Conservation (phyloP, 2,797 vertebrate species). For the Hapalemur alaotrensis region DNA sequence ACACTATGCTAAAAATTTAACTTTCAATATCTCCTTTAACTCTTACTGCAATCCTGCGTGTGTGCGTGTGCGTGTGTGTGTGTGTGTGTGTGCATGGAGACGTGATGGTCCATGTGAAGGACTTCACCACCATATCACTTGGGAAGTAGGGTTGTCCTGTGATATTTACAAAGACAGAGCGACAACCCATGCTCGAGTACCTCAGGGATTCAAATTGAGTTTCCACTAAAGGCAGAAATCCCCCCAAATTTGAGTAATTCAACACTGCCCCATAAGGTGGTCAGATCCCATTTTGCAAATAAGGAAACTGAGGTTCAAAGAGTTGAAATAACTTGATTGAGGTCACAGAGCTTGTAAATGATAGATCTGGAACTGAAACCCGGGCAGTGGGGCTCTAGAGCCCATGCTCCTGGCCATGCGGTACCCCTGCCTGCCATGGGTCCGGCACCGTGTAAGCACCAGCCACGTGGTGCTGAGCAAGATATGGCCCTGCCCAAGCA, state of each 20-base stretch:
- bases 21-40: background rate
- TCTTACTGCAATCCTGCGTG: background rate
- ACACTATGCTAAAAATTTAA: background rate
- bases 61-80: too few relatives aligned
- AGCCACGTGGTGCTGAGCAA: background rate
- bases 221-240: background rate
- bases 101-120: background rate
- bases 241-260: background rate
- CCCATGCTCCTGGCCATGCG: background rate
- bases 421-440: background rate
- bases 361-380: background rate
- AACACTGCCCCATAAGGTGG: rapidly evolving
- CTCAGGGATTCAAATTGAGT: background rate
- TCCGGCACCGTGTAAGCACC: background rate
- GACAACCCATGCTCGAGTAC: background rate
- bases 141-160: rapidly evolving
- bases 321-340: background rate
- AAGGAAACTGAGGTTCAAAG: background rate
- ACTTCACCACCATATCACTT: background rate
- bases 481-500: background rate
- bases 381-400: background rate
- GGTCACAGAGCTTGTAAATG: background rate
- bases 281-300: background rate
- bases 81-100: rapidly evolving
- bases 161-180: background rate